These are phyloP conservation scores for Calliopsis andreniformis DNA, from an alignment of 1,140 invertebrate species.

Conservation along the genomic window DNA sequence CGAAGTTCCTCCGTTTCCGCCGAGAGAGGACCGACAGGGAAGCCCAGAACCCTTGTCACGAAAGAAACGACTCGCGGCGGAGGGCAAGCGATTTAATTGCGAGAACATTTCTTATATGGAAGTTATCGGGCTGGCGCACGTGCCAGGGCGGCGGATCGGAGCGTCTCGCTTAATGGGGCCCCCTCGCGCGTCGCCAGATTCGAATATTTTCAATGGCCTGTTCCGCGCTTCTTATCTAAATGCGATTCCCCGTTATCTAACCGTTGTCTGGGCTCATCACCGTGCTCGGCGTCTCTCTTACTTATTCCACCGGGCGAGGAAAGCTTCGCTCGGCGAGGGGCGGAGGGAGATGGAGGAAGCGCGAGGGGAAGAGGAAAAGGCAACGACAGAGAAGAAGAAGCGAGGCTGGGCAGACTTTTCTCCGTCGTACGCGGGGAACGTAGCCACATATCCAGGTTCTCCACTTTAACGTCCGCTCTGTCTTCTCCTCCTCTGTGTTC, in stretches of 20 bases:
- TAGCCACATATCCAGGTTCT: constrained; percentile 41
- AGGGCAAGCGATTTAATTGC: constrained; percentile 37
- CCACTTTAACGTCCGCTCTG: constrained; percentile 56
- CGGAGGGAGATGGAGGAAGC: neutral
- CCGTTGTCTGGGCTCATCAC: constrained; percentile 53
- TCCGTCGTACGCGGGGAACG: constrained; percentile 36
- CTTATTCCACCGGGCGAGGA: constrained; percentile 14
- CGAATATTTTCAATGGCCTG: constrained; percentile 29
- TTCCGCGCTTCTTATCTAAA: constrained; percentile 51
- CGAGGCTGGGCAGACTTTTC: constrained; percentile 39
- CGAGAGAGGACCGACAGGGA: too few relatives aligned
- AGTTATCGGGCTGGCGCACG: constrained; percentile 43
- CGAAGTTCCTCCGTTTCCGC: too few relatives aligned
- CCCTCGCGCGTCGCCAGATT: constrained; percentile 5
- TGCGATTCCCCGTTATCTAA: constrained; percentile 56
- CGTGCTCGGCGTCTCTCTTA: constrained; percentile 41
- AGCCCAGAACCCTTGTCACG: too few relatives aligned
- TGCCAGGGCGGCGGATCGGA: constrained; percentile 13
- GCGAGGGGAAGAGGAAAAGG: neutral
- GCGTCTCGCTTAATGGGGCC: constrained; percentile 30
- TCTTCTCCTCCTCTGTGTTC: constrained; percentile 36
- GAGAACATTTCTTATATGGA: constrained; percentile 46
- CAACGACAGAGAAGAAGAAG: constrained; percentile 14
- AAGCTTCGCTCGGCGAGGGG: neutral
- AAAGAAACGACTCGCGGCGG: neutral